phyloP scores from a whole-genome alignment of 2,797 vertebrate genomes.

The Microctenopoma lineatum region DNA sequence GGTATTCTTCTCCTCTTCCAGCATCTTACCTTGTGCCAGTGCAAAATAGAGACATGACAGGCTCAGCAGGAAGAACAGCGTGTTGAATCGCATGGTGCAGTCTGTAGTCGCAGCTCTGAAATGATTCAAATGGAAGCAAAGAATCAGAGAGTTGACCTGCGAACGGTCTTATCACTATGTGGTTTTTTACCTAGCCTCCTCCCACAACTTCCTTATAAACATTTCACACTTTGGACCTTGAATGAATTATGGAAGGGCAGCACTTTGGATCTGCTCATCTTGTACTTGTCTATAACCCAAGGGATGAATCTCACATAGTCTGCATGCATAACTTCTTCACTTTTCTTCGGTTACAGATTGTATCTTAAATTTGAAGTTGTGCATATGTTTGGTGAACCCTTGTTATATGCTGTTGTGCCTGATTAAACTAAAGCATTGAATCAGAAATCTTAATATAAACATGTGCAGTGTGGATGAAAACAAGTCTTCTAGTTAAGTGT shows the following conservation, averaged over 20 bases:
- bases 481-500: background rate
- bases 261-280: background rate
- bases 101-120: conserved; percentile 40
- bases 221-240: conserved; percentile 51
- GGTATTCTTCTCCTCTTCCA: background rate
- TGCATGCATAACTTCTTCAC: background rate
- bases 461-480: background rate
- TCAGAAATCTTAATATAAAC: background rate
- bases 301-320: too few relatives aligned
- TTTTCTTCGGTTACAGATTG: background rate
- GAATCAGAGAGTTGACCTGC: background rate
- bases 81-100: conserved; percentile 73
- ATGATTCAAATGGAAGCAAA: conserved; percentile 7
- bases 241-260: conserved; percentile 3
- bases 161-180: conserved; percentile 46
- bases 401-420: background rate
- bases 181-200: background rate
- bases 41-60: conserved; percentile 66
- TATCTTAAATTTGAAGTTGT: background rate
- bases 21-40: conserved; percentile 76
- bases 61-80: conserved; percentile 64
- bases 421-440: too few relatives aligned
- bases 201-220: background rate
- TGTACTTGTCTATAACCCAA: background rate
- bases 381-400: background rate